These are phyloP conservation scores for Jacana jacana DNA, from an alignment of 2,113 vertebrate genomes.

Conservation along the genomic window DNA sequence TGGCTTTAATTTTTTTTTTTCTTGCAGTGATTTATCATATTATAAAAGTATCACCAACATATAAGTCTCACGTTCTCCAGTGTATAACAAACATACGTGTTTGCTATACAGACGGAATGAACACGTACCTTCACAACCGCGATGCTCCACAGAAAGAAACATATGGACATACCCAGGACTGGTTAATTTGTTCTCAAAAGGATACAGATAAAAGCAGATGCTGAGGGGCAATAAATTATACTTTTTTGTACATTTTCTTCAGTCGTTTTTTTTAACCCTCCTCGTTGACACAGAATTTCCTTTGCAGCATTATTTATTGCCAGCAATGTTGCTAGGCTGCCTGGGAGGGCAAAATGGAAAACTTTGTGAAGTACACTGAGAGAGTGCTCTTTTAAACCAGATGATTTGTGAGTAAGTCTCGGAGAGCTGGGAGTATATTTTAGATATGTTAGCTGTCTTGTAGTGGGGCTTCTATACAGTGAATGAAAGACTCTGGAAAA, in stretches of 20 bases:
- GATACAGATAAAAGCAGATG: slow-evolving; percentile 69
- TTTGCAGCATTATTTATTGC: slow-evolving; percentile 60
- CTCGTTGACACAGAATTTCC: slow-evolving; percentile 56
- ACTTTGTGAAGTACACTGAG: neutral
- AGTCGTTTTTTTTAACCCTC: neutral
- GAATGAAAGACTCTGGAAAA: slow-evolving; percentile 29
- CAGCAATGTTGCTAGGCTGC: neutral
- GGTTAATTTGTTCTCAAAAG: slow-evolving; percentile 67
- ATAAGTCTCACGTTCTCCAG: slow-evolving; percentile 12
- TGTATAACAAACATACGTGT: neutral
- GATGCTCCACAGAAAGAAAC: slow-evolving; percentile 3
- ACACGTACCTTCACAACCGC: neutral
- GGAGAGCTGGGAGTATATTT: neutral
- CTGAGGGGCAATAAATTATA: slow-evolving; percentile 65
- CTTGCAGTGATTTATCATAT: slow-evolving; percentile 29
- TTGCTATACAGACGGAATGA: neutral
- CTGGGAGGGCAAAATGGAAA: slow-evolving; percentile 55
- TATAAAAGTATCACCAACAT: slow-evolving; percentile 51
- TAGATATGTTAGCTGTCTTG: neutral
- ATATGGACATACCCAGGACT: slow-evolving; percentile 36
- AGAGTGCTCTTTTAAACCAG: neutral
- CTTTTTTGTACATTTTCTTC: slow-evolving; percentile 45
- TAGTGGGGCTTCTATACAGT: neutral
- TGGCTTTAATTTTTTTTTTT: neutral
- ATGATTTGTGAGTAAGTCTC: neutral